Evolutionary conservation across 2,113 vertebrate genomes (phyloP).

Genomic region (Oxyruncus cristatus): DNA sequence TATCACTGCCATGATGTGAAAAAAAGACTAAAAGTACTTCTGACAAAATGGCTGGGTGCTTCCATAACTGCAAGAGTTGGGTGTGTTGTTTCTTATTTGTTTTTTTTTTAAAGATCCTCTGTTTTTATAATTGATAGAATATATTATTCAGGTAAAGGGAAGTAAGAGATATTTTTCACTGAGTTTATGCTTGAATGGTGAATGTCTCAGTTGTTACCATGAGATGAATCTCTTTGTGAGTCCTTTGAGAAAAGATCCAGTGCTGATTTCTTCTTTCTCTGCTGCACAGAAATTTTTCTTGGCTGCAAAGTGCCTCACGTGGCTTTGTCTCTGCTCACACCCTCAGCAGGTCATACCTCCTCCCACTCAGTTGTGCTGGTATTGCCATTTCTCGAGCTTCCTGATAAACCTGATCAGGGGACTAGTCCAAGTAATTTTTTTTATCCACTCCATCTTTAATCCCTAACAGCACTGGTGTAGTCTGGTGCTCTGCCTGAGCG

Average conservation of each 20-base stretch:
- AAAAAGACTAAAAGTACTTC: background rate
- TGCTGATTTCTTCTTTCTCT: background rate
- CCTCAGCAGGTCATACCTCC: background rate
- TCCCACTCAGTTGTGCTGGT: background rate
- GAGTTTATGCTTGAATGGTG: background rate
- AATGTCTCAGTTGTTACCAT: background rate
- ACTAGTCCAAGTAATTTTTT: background rate
- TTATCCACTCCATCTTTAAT: background rate
- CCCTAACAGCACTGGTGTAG: background rate
- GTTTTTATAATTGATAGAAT: background rate
- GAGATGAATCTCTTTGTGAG: background rate
- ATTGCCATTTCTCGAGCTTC: background rate
- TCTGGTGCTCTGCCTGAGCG: background rate
- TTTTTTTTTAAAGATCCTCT: background rate
- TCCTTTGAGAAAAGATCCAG: background rate
- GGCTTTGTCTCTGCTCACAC: background rate
- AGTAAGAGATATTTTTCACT: background rate
- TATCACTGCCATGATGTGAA: background rate
- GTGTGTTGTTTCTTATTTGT: background rate
- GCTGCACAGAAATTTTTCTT: background rate
- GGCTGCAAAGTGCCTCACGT: background rate
- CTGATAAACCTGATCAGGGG: slow-evolving; percentile 38
- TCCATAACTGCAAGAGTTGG: background rate
- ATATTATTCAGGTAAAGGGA: background rate
- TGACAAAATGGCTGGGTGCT: background rate